Evolutionary conservation across 2,888 invertebrate species (phyloP), one percentile per base, ranked within the genome.

Genomic region (Achlya flavicornis): DNA sequence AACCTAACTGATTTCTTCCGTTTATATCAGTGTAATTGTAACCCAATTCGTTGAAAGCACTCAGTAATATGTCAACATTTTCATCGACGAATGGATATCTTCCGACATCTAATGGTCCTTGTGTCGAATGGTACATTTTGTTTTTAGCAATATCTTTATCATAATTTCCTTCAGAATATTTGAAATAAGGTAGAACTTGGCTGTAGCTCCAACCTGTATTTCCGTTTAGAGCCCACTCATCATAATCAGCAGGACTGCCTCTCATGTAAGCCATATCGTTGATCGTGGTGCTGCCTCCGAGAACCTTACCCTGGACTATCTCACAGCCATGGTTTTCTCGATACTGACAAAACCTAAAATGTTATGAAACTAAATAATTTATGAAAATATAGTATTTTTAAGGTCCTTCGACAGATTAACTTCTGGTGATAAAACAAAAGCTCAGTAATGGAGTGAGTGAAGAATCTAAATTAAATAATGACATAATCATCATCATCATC

Each of bases 261-360:
- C 93, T 82, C 78, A 92, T 89, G 74, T 93, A 93, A 6, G 91
- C 92, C 90, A 93, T 89, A 62, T 93, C 90, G 66, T 93, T 93
- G 64, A 93, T 93, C 26, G 88, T 72, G 0, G 92, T 92, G 8
- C 88, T 90, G 10, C 93, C 93, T 67, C 93, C 93, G 4, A 93
- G 81, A 11, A 91, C 91, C 64, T 89, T 79, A 11, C 93, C 93
- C 72, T 91, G 91, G 16, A 93, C 88, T 11, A 93, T 81, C 72
- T 92, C 92, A 66, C 93, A 93, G 19, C 93, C 93, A 59, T 64
- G 75, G 0, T 82, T 76, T 26, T 61, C 72, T 16, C 87, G 89
- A 73, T 89, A 88, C 73, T 89, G 89, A 71, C 93, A 93, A 74
- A 93, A 93, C 70, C 93, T 93, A 79, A 70, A 89, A 86, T 66